Evolutionary conservation across 1,140 invertebrate species (phyloP).

Genomic region (Colletes latitarsis): DNA sequence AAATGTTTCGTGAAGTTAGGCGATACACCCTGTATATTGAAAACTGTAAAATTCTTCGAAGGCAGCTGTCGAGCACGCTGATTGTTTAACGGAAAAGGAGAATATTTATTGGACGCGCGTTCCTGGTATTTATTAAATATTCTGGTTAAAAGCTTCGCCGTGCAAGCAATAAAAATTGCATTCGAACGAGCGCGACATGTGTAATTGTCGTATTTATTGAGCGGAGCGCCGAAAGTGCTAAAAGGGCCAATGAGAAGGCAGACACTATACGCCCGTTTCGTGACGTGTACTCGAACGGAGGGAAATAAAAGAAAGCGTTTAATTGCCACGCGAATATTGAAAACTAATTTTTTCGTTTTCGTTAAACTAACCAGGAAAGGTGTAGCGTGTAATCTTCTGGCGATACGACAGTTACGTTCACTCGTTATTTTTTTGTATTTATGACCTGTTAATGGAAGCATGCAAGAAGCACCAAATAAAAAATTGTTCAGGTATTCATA

Average conservation of each 20-base stretch:
- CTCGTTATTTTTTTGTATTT: background rate
- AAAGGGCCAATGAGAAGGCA: constrained; percentile 10
- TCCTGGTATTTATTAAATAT: constrained; percentile 36
- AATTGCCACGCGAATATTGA: background rate
- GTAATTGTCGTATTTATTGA: constrained; percentile 39
- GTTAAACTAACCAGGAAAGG: background rate
- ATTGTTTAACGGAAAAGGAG: background rate
- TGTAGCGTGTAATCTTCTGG: background rate
- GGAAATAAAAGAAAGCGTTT: background rate
- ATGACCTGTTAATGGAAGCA: background rate
- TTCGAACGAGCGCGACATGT: constrained; percentile 27
- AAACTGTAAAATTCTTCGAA: constrained; percentile 8
- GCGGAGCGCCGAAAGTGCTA: background rate
- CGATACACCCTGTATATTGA: too few species aligned
- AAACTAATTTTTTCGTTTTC: background rate
- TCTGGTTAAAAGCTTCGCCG: background rate
- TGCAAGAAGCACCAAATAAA: background rate
- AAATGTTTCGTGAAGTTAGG: too few species aligned
- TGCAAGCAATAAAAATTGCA: constrained; percentile 10
- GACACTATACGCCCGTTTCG: constrained; percentile 2
- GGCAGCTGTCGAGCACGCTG: background rate
- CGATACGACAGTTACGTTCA: constrained; percentile 4
- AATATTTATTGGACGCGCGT: constrained; percentile 2
- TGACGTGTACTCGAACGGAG: background rate
- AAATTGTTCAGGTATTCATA: background rate